Base-by-base conservation (phyloP, 2,113 vertebrate genomes). In the Macquaria australasica region DNA sequence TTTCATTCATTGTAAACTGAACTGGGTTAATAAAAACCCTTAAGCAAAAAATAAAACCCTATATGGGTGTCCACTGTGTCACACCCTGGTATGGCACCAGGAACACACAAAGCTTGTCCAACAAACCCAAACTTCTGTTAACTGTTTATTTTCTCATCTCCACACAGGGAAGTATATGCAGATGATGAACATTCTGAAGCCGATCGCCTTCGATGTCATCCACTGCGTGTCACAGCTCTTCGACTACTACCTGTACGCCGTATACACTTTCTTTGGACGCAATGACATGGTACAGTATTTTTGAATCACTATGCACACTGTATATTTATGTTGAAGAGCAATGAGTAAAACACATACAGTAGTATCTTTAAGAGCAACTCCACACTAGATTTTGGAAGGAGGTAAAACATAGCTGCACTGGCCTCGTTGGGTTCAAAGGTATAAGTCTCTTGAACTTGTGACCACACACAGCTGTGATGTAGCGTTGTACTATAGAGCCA, bases 101-200 rank as follows among this genome's bases (percentile, higher is more conserved):
- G 0, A 3, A 9, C 10, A 18, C 41, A 34, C 8, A n/a, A 45
- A 66, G 5, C 28, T 41, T 48, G 48, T 48, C 34, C 25, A 5
- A n/a, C 34, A 31, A 12, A 39, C 10, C 20, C 34, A 31, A 8
- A 39, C 10, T n/a, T 34, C 9, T 58, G 15, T 1, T 77, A n/a
- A 76, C 31, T 56, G 1, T 56, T 56, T 14, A n/a, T 73, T 91
- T 73, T 83, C 25, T 62, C 6, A 55, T 89, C 93, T 60, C 21
- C 28, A 1, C 90, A 62, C 94, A 99, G 98, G 98, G 16, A 99
- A 98, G 89, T 99, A 99, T 86, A 98, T 99, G 97, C 98, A 99
- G 95, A 99, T 99, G 98, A 99, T 99, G 98, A 99, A 96, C 92
- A 99, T 99, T 78, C 94, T 99, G 92, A 99, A 98, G 84, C 98